A percentile compares a stretch with the other conserved stretches of the same genome.
These are phyloP conservation scores for Oscheius sp. DNA, from an alignment of 2,888 invertebrate species.

Conservation along the genomic window DNA sequence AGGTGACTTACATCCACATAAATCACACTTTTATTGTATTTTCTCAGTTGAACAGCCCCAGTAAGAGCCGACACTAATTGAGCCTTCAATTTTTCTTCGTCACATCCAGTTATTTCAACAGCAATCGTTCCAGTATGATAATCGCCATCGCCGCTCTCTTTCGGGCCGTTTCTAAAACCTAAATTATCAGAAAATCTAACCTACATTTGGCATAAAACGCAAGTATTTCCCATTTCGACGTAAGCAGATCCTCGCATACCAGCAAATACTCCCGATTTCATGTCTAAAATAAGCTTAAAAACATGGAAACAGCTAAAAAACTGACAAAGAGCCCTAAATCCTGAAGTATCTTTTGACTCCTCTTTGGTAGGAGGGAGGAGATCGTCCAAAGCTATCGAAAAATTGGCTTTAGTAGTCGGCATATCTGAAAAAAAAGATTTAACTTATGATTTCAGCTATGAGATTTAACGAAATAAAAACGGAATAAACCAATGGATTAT, in stretches of 20 bases:
- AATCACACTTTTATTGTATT: slow-evolving; percentile 52
- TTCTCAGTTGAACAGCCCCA: slow-evolving; percentile 41
- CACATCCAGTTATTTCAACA: slow-evolving; percentile 23
- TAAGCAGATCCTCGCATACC: slow-evolving; percentile 52
- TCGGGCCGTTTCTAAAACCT: slow-evolving; percentile 27
- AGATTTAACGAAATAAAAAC: neutral
- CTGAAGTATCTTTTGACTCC: neutral
- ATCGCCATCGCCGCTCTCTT: slow-evolving; percentile 25
- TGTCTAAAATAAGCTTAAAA: slow-evolving; percentile 32
- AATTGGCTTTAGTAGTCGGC: slow-evolving; percentile 19
- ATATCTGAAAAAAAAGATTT: slow-evolving; percentile 14
- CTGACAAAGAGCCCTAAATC: slow-evolving; percentile 17
- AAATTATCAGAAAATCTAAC: no score
- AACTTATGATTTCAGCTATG: neutral
- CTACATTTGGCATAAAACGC: slow-evolving; percentile 51
- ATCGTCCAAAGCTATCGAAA: slow-evolving; percentile 12
- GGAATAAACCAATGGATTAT: neutral
- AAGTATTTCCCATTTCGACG: slow-evolving; percentile 53
- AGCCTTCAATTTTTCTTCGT: slow-evolving; percentile 35
- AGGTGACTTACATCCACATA: slow-evolving; percentile 36
- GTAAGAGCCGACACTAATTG: slow-evolving; percentile 41
- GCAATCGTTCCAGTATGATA: slow-evolving; percentile 25
- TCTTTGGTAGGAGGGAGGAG: neutral
- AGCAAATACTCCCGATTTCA: slow-evolving; percentile 54
- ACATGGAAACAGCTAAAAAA: neutral